Evolutionary conservation across 2,888 invertebrate species (phyloP).

Genomic region (Euproctis similis): DNA sequence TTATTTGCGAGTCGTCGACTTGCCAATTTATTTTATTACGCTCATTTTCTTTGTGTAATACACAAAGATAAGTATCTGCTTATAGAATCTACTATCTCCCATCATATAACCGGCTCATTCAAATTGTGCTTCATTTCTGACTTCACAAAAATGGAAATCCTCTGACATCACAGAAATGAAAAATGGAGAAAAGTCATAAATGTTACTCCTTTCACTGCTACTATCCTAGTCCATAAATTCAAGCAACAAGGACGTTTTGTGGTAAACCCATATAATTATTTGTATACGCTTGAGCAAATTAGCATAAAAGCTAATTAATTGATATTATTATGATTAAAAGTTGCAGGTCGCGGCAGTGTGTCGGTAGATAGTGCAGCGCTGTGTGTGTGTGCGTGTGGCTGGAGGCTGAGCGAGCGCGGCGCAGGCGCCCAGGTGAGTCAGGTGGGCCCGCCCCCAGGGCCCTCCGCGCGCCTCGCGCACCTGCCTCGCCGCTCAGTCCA

Average conservation of each 20-base stretch:
- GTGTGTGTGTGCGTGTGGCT: constrained; percentile 16
- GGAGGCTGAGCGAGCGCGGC: constrained; percentile 42
- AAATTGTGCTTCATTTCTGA: no score
- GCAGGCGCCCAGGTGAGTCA: constrained; percentile 74
- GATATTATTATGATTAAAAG: constrained; percentile 19
- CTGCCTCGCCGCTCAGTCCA: constrained; percentile 63
- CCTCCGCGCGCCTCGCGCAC: constrained; percentile 60
- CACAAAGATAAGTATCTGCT: no score
- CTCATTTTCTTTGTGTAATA: constrained; percentile 15
- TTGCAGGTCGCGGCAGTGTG: constrained; percentile 16
- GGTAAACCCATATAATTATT: neutral
- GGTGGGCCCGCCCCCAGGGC: constrained; percentile 71
- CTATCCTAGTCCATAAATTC: no score
- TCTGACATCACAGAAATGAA: no score
- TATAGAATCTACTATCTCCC: constrained; percentile 5
- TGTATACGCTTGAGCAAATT: constrained; percentile 1
- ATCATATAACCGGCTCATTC: constrained; percentile 2
- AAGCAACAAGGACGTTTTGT: no score
- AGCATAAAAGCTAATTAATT: constrained; percentile 16
- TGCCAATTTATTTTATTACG: constrained; percentile 29
- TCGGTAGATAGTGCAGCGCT: constrained; percentile 11
- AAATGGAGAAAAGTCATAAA: no score
- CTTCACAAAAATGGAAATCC: no score
- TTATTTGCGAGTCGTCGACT: constrained; percentile 34
- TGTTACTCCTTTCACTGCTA: no score